Evolutionary conservation across 1,140 invertebrate species (phyloP).

Genomic region (Psilanteris sp.): DNA sequence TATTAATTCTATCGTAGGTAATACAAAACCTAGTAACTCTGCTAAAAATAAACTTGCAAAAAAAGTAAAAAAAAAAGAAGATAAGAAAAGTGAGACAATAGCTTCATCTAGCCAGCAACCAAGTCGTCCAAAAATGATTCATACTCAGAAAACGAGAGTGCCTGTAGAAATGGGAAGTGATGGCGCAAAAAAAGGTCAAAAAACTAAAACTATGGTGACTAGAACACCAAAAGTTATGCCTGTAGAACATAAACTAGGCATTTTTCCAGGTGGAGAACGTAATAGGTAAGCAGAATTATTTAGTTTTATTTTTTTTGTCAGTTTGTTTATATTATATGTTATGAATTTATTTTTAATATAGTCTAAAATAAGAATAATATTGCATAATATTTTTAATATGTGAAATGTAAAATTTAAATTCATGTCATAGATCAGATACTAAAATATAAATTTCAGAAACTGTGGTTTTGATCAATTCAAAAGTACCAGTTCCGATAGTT

Average conservation of each 20-base stretch:
- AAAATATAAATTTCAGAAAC: no score
- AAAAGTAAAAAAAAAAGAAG: slow-evolving; percentile 72
- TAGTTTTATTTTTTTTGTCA: not conserved
- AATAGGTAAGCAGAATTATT: slow-evolving; percentile 64
- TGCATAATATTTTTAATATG: no score
- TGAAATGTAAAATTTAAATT: no score
- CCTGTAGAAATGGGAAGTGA: slow-evolving; percentile 80
- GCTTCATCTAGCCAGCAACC: slow-evolving; percentile 66
- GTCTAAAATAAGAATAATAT: no score
- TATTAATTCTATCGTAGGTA: slow-evolving; percentile 80
- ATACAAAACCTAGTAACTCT: slow-evolving; percentile 73
- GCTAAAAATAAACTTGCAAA: slow-evolving; percentile 73
- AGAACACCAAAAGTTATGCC: slow-evolving; percentile 80
- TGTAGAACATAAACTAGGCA: slow-evolving; percentile 75
- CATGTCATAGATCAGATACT: no score
- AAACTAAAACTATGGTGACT: slow-evolving; percentile 81
- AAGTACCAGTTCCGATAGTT: no score
- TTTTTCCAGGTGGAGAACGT: slow-evolving; percentile 77
- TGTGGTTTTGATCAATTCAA: no score
- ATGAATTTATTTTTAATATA: no score
- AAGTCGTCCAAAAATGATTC: slow-evolving; percentile 86
- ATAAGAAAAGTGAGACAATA: slow-evolving; percentile 74
- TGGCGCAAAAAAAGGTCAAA: slow-evolving; percentile 80
- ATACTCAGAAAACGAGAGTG: slow-evolving; percentile 84
- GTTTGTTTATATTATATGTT: no score